Base-by-base conservation (phyloP, 2,888 invertebrate genomes). In the Protonemura montana region DNA sequence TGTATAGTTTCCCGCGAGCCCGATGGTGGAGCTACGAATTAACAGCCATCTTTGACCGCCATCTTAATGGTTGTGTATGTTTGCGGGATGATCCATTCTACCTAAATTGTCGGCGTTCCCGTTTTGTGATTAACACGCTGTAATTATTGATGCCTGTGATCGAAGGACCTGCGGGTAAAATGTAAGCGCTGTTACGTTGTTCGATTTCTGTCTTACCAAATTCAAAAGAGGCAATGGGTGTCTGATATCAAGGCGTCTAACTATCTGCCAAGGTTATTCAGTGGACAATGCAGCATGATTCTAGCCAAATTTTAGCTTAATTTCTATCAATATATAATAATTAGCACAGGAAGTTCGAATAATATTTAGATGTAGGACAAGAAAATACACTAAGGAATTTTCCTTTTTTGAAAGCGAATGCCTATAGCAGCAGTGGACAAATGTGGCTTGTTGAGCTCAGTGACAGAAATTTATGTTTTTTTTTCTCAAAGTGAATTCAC, bases 101-200 rank as follows among this genome's bases (percentile, higher is more conserved):
- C 16, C 7, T 59, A 16, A 21, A 59, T 21, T 59, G 59, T 59
- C 59, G 59, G 59, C 59, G 21, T 59, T 21, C 2, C 16, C 59
- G 3, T 21, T 59, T 59, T 2, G 2, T 59, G 21, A 10, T 59
- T 21, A 21, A 7, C 21, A 16, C 59, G 16, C 59, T 59, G 59
- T 59, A 21, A 59, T 59, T 59, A 59, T 59, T 59, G 78, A 81
- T 81, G 81, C 81, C 81, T 29, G 81, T 81, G 7, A 81, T 81
- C 27, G 78, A 78, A 81, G 81, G 81, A 13, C 28, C 30, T 28
- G 81, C 30, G 2, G 81, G 30, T n/a, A 81, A 81, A 81, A 81
- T 81, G 81, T 81, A 81, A 29, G 81, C 3, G 27, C 26, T 76
- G 3, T 13, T 13, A 35, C 59, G 21, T 3, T 21, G 13, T 10